Conservation (phyloP, 2,888 invertebrate species). For the Eurois occulta region DNA sequence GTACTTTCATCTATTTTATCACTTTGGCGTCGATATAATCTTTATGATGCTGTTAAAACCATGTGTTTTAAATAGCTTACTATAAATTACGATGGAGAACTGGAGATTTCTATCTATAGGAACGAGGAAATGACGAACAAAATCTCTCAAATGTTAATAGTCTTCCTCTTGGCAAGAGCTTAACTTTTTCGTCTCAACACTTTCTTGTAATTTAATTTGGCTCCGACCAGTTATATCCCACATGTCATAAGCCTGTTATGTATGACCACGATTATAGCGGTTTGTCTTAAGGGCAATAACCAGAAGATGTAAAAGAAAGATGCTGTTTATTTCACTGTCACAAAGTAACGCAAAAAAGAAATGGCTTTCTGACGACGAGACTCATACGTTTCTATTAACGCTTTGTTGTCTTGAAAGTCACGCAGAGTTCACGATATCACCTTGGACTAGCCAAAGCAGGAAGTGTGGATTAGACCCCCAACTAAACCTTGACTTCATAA, state of each 20-base stretch:
- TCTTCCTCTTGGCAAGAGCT: slow-evolving; percentile 52
- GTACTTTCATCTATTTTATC: slow-evolving; percentile 67
- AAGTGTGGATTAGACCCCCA: slow-evolving; percentile 19
- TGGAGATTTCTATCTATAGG: slow-evolving; percentile 44
- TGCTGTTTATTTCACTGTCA: neutral
- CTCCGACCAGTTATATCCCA: neutral
- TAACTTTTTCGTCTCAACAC: slow-evolving; percentile 27
- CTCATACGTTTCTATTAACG: neutral
- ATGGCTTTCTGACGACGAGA: neutral
- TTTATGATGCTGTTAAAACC: slow-evolving; percentile 49
- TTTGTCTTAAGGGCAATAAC: slow-evolving; percentile 2
- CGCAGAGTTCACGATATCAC: slow-evolving; percentile 21
- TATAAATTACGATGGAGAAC: slow-evolving; percentile 17
- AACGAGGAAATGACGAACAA: slow-evolving; percentile 41
- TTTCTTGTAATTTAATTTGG: neutral
- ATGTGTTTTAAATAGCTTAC: slow-evolving; percentile 33
- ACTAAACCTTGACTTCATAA: slow-evolving; percentile 21
- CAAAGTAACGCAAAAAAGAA: neutral
- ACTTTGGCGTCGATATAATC: slow-evolving; percentile 26
- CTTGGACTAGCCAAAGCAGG: slow-evolving; percentile 25
- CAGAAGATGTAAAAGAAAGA: neutral
- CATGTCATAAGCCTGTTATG: neutral
- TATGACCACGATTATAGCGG: neutral
- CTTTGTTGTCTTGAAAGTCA: slow-evolving; percentile 22
- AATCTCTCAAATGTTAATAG: slow-evolving; percentile 31